These are phyloP conservation scores for Pristionchus japonicus DNA, from an alignment of 2,888 invertebrate genomes.

Conservation along the genomic window DNA sequence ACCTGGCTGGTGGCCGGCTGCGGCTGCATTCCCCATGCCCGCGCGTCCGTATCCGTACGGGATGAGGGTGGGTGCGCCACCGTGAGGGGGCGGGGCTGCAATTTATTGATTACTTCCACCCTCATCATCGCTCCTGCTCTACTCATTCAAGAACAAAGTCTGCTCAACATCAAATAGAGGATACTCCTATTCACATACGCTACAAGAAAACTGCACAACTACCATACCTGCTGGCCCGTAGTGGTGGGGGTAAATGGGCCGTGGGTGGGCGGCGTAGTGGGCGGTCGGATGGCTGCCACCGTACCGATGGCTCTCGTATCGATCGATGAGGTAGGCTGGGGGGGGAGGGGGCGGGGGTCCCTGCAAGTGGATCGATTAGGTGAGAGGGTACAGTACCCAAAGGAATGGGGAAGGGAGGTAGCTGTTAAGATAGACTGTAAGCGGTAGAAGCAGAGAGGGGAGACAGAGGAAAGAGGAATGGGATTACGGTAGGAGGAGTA, in stretches of 20 bases:
- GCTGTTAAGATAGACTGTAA: background rate
- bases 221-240: constrained; percentile 45
- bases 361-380: constrained; percentile 45
- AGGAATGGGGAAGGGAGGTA: background rate
- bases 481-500: background rate
- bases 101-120: too few relatives aligned
- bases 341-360: constrained; percentile 53
- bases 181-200: too few relatives aligned
- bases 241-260: constrained; percentile 49
- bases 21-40: background rate
- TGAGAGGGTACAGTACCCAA: background rate
- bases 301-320: constrained; percentile 62
- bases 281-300: background rate
- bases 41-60: constrained; percentile 13
- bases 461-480: background rate
- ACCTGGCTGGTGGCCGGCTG: background rate
- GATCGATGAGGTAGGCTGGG: constrained; percentile 58
- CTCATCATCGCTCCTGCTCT: too few relatives aligned
- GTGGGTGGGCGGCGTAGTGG: constrained; percentile 35
- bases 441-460: constrained; percentile 27
- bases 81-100: constrained; percentile 4
- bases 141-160: too few relatives aligned
- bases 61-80: constrained; percentile 12
- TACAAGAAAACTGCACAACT: background rate
- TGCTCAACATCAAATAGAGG: too few relatives aligned